A percentile compares a stretch with the other conserved stretches of the same genome.
These are phyloP conservation scores for Palythoa caribaeorum DNA, from an alignment of 92 coral and sea anemone genomes.

Conservation along the genomic window DNA sequence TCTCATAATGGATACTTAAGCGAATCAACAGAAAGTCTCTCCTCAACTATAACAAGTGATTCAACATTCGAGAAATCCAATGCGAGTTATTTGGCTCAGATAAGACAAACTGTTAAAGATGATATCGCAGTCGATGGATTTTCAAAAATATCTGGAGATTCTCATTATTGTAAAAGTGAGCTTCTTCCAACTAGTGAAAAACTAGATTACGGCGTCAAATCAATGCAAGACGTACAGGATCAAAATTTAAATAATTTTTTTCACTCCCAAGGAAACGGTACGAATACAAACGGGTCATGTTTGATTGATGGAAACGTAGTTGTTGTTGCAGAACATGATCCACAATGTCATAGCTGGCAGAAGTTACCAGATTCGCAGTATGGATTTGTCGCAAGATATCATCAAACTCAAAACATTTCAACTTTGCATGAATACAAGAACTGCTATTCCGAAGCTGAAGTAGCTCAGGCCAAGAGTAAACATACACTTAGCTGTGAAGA, in stretches of 20 bases:
- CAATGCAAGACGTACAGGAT: not conserved
- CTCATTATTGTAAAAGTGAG: not conserved
- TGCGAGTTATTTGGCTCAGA: not conserved
- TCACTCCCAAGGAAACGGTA: not conserved
- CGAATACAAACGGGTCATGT: not conserved
- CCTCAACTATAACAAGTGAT: conserved; percentile 12
- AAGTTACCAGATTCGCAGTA: not conserved
- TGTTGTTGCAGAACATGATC: not conserved
- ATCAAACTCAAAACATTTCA: not conserved
- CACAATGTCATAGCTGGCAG: not conserved
- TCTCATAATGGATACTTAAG: conserved; percentile 1
- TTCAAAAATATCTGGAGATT: not conserved
- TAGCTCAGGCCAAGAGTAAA: not conserved
- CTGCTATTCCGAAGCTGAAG: not conserved
- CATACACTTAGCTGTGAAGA: not conserved
- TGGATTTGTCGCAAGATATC: not conserved
- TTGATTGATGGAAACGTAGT: not conserved
- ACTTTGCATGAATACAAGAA: not conserved
- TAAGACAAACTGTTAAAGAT: not conserved
- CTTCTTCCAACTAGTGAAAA: not conserved
- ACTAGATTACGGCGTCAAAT: not conserved
- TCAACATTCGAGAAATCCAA: conserved; percentile 19
- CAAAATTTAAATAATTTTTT: no score
- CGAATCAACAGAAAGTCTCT: conserved; percentile 28
- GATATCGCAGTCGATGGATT: not conserved